Conservation (phyloP, 1,140 invertebrate genomes). For the Bombus impatiens region DNA sequence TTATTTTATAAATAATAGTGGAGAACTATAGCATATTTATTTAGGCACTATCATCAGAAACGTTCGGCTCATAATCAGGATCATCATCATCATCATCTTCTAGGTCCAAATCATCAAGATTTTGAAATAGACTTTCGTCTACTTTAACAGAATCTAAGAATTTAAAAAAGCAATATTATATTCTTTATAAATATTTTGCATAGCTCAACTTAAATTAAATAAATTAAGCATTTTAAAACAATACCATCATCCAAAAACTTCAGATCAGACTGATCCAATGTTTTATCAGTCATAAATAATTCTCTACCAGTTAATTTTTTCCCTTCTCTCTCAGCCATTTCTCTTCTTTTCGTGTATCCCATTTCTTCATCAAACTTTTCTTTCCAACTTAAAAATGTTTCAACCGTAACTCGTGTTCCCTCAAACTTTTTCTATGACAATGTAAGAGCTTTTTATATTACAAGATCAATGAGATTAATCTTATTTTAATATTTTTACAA, state of each 20-base stretch:
- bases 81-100: constrained; percentile 89
- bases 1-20: constrained; percentile 10
- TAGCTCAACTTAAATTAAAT: not conserved
- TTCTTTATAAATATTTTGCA: not conserved
- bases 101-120: constrained; percentile 94
- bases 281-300: constrained; percentile 95
- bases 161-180: constrained; percentile 34
- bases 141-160: constrained; percentile 93
- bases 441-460: not conserved
- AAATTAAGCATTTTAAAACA: constrained; percentile 55
- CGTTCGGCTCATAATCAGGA: constrained; percentile 83
- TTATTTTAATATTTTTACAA: not conserved
- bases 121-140: constrained; percentile 97
- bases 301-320: constrained; percentile 93
- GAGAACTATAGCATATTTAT: constrained; percentile 29
- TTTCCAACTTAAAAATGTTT: constrained; percentile 98
- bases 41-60: constrained; percentile 72
- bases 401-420: constrained; percentile 96
- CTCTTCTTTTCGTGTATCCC: constrained; percentile 88
- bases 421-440: constrained; percentile 94
- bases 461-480: constrained; percentile 31
- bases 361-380: constrained; percentile 96
- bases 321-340: constrained; percentile 87
- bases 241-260: constrained; percentile 96
- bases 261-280: constrained; percentile 96